These are phyloP conservation scores for Theonella swinhoei DNA, from an alignment of 37 sponge, comb jelly and placozoan genomes.

Conservation along the genomic window DNA sequence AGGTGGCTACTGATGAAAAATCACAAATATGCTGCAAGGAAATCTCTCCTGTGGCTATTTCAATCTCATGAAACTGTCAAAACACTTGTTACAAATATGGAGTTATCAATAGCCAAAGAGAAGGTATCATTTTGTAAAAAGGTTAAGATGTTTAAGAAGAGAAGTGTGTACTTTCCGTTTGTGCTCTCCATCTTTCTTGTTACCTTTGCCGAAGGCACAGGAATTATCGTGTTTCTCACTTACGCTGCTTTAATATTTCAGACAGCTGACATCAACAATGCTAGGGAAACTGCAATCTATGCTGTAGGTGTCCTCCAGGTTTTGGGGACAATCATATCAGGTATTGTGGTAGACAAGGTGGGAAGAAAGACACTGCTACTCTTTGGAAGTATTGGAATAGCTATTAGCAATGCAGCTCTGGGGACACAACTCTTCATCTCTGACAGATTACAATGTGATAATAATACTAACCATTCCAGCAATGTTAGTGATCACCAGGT, in stretches of 20 bases:
- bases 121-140: too few species aligned
- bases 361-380: conserved; percentile 72
- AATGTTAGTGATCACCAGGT: background rate
- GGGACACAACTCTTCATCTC: conserved; percentile 39
- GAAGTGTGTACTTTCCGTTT: background rate
- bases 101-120: too few species aligned
- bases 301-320: conserved; percentile 25
- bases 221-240: conserved; percentile 26
- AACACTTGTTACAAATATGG: background rate
- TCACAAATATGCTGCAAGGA: background rate
- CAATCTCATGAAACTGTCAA: background rate
- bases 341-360: too few species aligned
- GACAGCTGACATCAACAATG: conserved; percentile 16
- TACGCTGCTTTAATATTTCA: conserved; percentile 52
- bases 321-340: conserved; percentile 16
- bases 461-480: too few species aligned
- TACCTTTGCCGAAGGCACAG: conserved; percentile 45
- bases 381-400: conserved; percentile 29
- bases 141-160: background rate
- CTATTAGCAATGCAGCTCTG: conserved; percentile 21
- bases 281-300: conserved; percentile 8
- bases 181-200: conserved; percentile 3
- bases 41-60: background rate
- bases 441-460: background rate
- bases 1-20: background rate